phyloP scores from a whole-genome alignment of 2,888 invertebrate species.

The Himalopsyche anomala region DNA sequence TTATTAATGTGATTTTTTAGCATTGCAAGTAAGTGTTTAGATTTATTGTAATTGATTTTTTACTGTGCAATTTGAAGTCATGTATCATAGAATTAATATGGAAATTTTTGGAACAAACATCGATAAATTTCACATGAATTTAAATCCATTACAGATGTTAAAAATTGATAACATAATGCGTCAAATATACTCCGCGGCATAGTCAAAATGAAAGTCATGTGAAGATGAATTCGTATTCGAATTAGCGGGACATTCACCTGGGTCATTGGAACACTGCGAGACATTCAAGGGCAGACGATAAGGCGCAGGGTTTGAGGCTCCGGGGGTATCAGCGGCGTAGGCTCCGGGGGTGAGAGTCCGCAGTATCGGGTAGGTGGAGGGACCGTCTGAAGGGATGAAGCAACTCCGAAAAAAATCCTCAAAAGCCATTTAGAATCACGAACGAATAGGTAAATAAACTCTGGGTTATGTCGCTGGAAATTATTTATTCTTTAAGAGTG shows the following conservation, averaged over 20 bases:
- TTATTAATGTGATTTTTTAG: too few species aligned
- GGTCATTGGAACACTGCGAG: conserved; percentile 40
- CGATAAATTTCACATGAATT: not conserved
- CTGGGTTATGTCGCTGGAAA: not conserved
- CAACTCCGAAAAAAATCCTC: conserved; percentile 21
- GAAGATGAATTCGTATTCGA: conserved; percentile 16
- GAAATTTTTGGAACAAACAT: not conserved
- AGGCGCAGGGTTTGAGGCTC: conserved; percentile 1
- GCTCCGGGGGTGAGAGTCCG: conserved; percentile 14
- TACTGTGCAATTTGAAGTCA: not conserved
- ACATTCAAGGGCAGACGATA: conserved; percentile 40
- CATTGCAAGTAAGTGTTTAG: too few species aligned
- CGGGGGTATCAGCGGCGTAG: not conserved
- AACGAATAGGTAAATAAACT: conserved; percentile 40
- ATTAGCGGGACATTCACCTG: conserved; percentile 27
- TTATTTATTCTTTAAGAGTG: not conserved
- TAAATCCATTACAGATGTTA: conserved; percentile 17
- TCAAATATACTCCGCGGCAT: not conserved
- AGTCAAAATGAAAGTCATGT: not conserved
- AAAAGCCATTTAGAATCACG: conserved; percentile 31
- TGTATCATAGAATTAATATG: not conserved
- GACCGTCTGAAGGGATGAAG: conserved; percentile 39
- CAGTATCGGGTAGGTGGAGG: not conserved
- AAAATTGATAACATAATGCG: conserved; percentile 21
- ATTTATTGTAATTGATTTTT: too few species aligned